A percentile compares a stretch with the other conserved stretches of the same genome.
Evolutionary conservation across 2,113 vertebrate genomes (phyloP).

Genomic region (Phoenicopterus ruber): DNA sequence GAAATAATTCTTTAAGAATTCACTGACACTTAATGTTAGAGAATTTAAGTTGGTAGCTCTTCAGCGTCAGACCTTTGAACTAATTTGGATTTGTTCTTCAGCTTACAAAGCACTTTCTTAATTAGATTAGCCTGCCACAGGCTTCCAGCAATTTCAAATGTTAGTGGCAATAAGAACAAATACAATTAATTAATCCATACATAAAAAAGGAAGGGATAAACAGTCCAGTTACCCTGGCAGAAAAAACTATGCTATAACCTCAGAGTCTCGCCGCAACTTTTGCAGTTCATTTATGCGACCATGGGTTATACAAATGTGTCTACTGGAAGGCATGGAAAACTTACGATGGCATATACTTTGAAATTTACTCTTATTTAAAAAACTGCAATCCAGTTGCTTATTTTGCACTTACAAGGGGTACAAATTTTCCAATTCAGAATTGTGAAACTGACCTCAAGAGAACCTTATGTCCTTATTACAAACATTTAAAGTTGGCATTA

Average conservation of each 20-base stretch:
- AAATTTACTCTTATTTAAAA: neutral
- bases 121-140: constrained; percentile 41
- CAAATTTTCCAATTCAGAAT: neutral
- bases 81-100: constrained; percentile 21
- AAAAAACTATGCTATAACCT: neutral
- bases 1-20: neutral
- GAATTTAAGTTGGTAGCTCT: neutral
- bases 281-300: neutral
- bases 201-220: neutral
- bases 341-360: neutral
- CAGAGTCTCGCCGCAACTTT: neutral
- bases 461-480: constrained; percentile 37
- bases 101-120: constrained; percentile 49
- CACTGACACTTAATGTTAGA: neutral
- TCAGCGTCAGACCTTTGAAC: constrained; percentile 4
- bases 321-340: neutral
- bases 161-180: constrained; percentile 32
- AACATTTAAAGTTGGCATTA: constrained; percentile 44
- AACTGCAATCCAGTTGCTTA: neutral
- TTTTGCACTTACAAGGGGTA: neutral
- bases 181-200: constrained; percentile 46
- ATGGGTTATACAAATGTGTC: neutral
- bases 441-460: constrained; percentile 8
- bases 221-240: neutral
- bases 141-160: neutral